These are phyloP conservation scores for Drosophila hydei DNA, from an alignment of 1,140 invertebrate genomes.

Conservation along the genomic window DNA sequence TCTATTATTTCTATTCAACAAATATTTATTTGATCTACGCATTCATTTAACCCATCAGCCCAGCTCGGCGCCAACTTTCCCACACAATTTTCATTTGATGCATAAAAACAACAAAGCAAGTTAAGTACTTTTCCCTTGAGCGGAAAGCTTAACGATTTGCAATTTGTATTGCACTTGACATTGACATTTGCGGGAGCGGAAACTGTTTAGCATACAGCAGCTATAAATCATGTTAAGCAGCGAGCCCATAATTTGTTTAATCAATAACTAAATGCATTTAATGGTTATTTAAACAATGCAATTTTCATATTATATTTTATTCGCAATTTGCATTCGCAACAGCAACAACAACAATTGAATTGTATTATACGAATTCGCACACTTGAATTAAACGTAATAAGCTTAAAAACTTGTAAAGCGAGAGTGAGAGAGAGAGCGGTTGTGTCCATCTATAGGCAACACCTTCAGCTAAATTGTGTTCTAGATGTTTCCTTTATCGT, in stretches of 20 bases:
- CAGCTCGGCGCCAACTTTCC: not conserved
- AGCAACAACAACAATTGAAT: slow-evolving; percentile 15
- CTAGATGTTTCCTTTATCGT: slow-evolving; percentile 14
- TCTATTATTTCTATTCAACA: no score
- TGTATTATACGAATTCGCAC: slow-evolving; percentile 43
- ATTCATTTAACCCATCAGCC: no score
- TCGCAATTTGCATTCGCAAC: slow-evolving; percentile 37
- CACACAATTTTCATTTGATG: not conserved
- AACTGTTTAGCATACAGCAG: slow-evolving; percentile 50
- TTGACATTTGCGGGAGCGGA: slow-evolving; percentile 46
- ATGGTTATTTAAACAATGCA: slow-evolving; percentile 41
- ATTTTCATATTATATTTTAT: slow-evolving; percentile 1
- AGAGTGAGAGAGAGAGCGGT: not conserved
- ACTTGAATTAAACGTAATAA: slow-evolving; percentile 46
- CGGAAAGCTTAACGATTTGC: not conserved
- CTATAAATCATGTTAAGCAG: slow-evolving; percentile 36
- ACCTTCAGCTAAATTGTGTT: slow-evolving; percentile 15
- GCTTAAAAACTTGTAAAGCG: no score
- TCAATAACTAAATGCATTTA: slow-evolving; percentile 59
- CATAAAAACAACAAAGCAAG: no score
- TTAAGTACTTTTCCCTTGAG: slow-evolving; percentile 12
- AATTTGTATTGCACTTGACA: slow-evolving; percentile 21
- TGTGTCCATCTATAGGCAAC: slow-evolving; percentile 3
- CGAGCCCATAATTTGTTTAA: slow-evolving; percentile 42
- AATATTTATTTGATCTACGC: no score